phyloP scores from a whole-genome alignment of 2,797 vertebrate genomes.

The Lerista edwardsae region DNA sequence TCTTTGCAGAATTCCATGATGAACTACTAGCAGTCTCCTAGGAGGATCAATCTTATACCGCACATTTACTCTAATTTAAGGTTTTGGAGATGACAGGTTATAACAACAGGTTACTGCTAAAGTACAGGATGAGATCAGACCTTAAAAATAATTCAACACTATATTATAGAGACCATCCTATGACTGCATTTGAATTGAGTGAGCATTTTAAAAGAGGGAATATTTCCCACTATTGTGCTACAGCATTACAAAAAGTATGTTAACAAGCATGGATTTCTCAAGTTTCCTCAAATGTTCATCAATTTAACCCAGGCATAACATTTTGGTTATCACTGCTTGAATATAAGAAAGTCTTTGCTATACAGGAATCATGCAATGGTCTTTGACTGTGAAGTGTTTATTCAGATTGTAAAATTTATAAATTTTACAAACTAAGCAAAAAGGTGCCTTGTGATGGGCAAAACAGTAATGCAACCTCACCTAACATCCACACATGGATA shows the following conservation, averaged over 20 bases:
- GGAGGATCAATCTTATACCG: slow-evolving; percentile 29
- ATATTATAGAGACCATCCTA: slow-evolving; percentile 21
- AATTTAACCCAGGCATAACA: no score
- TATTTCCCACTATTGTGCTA: not conserved
- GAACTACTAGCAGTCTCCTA: slow-evolving; percentile 14
- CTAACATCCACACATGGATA: not conserved
- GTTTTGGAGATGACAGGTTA: slow-evolving; percentile 39
- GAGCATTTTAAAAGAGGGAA: not conserved
- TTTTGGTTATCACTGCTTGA: not conserved
- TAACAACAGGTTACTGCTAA: slow-evolving; percentile 15
- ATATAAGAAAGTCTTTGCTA: not conserved
- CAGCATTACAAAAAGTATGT: not conserved
- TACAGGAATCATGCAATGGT: not conserved
- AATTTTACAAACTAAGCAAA: not conserved
- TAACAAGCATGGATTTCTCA: not conserved
- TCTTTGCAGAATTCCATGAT: slow-evolving; percentile 39
- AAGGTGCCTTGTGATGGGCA: not conserved
- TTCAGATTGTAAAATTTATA: not conserved
- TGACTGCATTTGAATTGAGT: not conserved
- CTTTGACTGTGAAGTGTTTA: not conserved
- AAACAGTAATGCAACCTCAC: not conserved
- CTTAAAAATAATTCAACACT: slow-evolving; percentile 22
- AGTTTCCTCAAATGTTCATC: no score
- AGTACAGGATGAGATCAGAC: slow-evolving; percentile 38
- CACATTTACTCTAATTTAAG: slow-evolving; percentile 44